Conservation (phyloP, 2,113 vertebrate genomes). For the Melozone crissalis region DNA sequence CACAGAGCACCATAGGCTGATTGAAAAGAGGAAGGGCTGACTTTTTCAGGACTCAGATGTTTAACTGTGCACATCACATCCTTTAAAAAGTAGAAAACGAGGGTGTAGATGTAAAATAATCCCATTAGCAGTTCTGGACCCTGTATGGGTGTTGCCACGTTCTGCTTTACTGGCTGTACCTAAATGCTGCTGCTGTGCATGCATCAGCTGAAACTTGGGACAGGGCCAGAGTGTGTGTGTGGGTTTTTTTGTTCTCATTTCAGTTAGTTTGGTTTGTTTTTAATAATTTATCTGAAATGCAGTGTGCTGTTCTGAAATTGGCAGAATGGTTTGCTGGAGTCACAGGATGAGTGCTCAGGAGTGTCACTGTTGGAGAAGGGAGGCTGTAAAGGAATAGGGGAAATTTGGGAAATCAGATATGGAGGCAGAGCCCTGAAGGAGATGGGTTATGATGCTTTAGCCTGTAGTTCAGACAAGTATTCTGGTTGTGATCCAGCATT, state of each 20-base stretch:
- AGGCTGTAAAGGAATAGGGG: neutral
- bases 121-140: neutral
- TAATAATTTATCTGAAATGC: neutral
- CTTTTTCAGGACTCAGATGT: neutral
- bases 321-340: neutral
- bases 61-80: constrained; percentile 7
- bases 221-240: neutral
- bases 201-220: neutral
- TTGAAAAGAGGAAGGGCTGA: neutral
- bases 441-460: neutral
- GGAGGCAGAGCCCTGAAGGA: neutral
- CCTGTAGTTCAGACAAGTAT: neutral
- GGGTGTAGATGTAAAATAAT: neutral
- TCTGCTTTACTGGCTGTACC: neutral
- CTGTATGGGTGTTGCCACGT: neutral
- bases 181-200: neutral
- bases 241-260: neutral
- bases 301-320: neutral
- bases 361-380: neutral
- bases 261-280: neutral
- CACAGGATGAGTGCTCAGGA: neutral
- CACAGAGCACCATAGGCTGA: neutral
- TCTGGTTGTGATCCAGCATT: neutral
- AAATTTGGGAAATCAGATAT: neutral
- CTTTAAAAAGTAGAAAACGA: neutral